Evolutionary conservation across 2,888 invertebrate species (phyloP), one percentile per base, ranked within the genome.

Genomic region (Hypselothyrea guttata): DNA sequence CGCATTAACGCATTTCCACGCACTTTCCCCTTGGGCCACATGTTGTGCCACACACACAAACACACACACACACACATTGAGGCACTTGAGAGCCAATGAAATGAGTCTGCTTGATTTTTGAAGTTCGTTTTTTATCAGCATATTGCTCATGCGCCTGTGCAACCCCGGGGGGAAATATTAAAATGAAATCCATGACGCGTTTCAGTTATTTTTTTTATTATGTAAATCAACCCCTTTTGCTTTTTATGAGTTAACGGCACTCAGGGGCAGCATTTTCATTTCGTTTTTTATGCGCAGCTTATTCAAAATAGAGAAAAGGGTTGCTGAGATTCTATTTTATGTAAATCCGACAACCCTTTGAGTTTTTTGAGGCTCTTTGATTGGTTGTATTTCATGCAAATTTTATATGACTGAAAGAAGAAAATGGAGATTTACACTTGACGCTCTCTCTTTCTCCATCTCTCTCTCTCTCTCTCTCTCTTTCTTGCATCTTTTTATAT

Each of bases 151-250:
- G 78, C 78, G 78, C 71, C 75, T 22, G 66, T 42, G 51, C 71
- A 56, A 62, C 62, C 79, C 78, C 28, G 35, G 65, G 69, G 75
- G 70, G 46, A 41, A 71, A 79, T 75, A 85, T 86, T 82, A 85
- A 88, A 86, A 88, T 87, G 87, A 87, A 83, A 74, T 61, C 71
- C 64, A 49, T 18, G 45, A 28, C 18, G 13, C 46, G 46, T 27
- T 40, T 18, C 35, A 28, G 28, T 42, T n/a, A 22, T 22, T 22
- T 48, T 56, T 51, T 76, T 75, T 76, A 68, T 69, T 76, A 87
- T 87, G 88, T 86, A 85, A 87, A 85, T 87, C 86, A 86, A 87
- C 86, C 86, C 87, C 84, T 85, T 86, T 77, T n/a, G n/a, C n/a
- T 71, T 62, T 55, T n/a, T 30, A 30, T 41, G 44, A 48, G 34